Evolutionary conservation across 2,888 invertebrate species (phyloP), one percentile per base, ranked within the genome.

Genomic region (Parnassius orleans): DNA sequence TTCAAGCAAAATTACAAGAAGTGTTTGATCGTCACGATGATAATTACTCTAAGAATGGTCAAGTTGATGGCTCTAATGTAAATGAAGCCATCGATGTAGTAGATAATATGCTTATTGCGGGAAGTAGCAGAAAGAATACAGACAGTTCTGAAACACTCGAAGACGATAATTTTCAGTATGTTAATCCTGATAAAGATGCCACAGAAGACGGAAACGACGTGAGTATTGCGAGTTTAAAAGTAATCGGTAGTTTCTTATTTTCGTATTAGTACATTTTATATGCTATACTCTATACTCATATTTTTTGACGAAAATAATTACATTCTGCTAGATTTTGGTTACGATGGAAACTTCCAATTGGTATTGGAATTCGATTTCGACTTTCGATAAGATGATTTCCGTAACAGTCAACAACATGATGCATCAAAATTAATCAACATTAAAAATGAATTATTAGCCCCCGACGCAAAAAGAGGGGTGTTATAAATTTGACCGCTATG

Each of bases 1-100:
- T 92, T 10, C 84, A 90, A 0, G 84, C 84, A 0, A 92, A 89
- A 71, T 86, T 92, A 63, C 90, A 90, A 65, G 87, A 90, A 62
- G 63, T 90, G 2, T 86, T 90, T 0, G 90, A 90, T 60, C 84
- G 86, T 57, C 89, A 89, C 50, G 82, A 89, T 44, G 83, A 84
- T 0, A 87, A 87, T 66, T 87, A 86, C 84, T 85, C 88, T 33
- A 88, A 84, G 66, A 79, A 73, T 44, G 84, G 83, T 15, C 82
- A 81, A n/a, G 73, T 71, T 42, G 72, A 73, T 5, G 71, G 70
- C 2, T 78, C 78, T 19, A 83, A 81, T 56, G 83, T 80, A 68
- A 83, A 79, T 63, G 87, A 81, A 0, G 88, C 86, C 65, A 72
- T 82, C 33, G 90, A 90, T 57, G 87, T 84, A 0, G 66, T 89